These are phyloP conservation scores for Nebria salina DNA, from an alignment of 2,888 invertebrate genomes.

Conservation along the genomic window DNA sequence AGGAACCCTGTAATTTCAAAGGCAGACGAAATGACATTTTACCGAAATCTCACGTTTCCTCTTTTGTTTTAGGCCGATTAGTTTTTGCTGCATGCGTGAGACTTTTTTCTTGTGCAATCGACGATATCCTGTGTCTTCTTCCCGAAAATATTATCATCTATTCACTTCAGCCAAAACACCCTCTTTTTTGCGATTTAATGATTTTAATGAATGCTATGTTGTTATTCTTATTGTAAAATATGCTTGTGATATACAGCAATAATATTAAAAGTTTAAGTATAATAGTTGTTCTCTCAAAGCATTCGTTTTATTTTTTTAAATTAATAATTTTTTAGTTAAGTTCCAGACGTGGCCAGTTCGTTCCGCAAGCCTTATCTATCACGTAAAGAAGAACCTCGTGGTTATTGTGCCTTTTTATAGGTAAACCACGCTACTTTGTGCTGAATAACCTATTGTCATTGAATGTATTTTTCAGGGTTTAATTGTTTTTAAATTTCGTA, in stretches of 20 bases:
- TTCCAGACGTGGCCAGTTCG: no score
- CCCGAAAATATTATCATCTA: background rate
- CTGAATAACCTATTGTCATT: no score
- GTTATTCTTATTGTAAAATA: background rate
- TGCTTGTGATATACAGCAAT: background rate
- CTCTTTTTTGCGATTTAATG: background rate
- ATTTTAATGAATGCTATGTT: background rate
- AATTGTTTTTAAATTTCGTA: no score
- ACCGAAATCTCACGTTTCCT: conserved; percentile 43
- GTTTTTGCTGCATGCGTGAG: conserved; percentile 30
- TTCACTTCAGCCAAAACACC: background rate
- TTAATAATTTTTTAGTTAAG: no score
- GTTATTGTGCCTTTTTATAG: no score
- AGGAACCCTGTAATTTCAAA: conserved; percentile 37
- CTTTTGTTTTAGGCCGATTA: conserved; percentile 46
- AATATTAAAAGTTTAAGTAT: background rate
- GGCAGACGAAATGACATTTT: conserved; percentile 35
- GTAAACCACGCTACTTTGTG: no score
- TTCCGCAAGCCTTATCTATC: no score
- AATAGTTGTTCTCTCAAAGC: no score
- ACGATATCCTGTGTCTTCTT: conserved; percentile 39
- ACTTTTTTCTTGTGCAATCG: conserved; percentile 29
- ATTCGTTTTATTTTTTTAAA: no score
- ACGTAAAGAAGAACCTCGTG: no score
- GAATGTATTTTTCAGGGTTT: no score